Conservation (phyloP, 1,140 invertebrate genomes). For the Augochlora pura region DNA sequence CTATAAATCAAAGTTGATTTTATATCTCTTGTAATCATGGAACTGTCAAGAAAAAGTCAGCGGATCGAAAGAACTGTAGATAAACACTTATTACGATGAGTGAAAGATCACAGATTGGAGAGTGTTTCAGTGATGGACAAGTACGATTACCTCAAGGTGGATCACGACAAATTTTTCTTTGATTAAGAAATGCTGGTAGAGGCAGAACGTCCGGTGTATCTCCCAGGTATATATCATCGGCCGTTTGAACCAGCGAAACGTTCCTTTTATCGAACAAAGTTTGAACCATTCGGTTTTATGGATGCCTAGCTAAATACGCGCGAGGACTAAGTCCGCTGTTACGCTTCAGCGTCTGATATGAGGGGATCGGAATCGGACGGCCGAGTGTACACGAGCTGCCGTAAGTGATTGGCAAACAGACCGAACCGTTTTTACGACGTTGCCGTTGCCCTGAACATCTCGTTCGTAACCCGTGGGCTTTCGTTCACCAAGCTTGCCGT, state of each 20-base stretch:
- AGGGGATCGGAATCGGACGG: constrained; percentile 50
- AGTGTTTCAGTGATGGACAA: too few species aligned
- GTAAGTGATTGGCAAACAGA: constrained; percentile 76
- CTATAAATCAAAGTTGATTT: too few species aligned
- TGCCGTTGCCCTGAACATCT: constrained; percentile 20
- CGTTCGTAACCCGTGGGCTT: constrained; percentile 12
- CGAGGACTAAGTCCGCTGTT: constrained; percentile 62
- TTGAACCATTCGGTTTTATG: constrained; percentile 76
- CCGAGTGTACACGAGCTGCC: constrained; percentile 58
- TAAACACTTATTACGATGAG: too few species aligned
- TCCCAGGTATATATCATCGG: constrained; percentile 39
- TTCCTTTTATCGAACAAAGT: constrained; percentile 74
- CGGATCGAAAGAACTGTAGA: too few species aligned
- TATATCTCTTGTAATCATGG: too few species aligned
- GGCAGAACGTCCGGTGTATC: not conserved
- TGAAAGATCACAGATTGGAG: too few species aligned
- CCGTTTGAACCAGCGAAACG: constrained; percentile 35
- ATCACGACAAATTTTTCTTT: too few species aligned
- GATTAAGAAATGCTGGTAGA: not conserved
- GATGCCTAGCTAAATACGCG: constrained; percentile 70
- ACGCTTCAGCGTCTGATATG: constrained; percentile 54
- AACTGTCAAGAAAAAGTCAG: too few species aligned
- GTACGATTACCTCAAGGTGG: too few species aligned
- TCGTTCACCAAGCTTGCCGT: constrained; percentile 25
- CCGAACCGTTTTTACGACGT: constrained; percentile 59